Evolutionary conservation across 2,888 invertebrate species (phyloP).

Genomic region (Lathronympha strigana): DNA sequence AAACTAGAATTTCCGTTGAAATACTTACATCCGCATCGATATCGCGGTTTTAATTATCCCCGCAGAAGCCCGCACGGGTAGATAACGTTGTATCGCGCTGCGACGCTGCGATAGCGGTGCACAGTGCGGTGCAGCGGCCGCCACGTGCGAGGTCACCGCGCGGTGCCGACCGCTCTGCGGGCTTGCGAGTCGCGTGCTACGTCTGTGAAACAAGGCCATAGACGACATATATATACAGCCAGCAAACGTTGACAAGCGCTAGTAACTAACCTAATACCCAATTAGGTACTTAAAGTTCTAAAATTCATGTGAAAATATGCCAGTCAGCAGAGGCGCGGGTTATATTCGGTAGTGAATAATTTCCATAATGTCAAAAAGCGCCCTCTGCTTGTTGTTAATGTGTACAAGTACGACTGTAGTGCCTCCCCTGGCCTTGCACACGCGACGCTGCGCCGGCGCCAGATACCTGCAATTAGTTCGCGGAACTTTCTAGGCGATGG

Average conservation of each 20-base stretch:
- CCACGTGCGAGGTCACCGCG: conserved; percentile 30
- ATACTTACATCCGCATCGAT: conserved; percentile 17
- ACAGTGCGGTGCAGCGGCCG: conserved; percentile 16
- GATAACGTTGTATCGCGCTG: conserved; percentile 25
- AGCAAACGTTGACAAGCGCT: too few relatives aligned
- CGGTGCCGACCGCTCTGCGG: conserved; percentile 23
- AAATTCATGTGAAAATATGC: too few relatives aligned
- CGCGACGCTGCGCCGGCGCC: conserved; percentile 18
- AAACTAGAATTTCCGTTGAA: conserved; percentile 10
- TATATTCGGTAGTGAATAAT: too few relatives aligned
- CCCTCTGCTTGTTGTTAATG: too few relatives aligned
- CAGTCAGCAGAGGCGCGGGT: too few relatives aligned
- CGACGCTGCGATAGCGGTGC: conserved; percentile 23
- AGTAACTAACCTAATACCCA: too few relatives aligned
- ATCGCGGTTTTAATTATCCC: conserved; percentile 27
- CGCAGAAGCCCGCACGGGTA: conserved; percentile 11
- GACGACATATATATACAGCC: too few relatives aligned
- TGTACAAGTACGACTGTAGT: too few relatives aligned
- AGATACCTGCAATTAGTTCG: conserved; percentile 22
- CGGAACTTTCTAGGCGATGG: conserved; percentile 20
- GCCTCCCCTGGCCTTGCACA: background rate
- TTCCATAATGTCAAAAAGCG: too few relatives aligned
- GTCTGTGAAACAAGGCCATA: conserved; percentile 2
- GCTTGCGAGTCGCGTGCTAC: conserved; percentile 33
- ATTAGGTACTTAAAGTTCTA: too few relatives aligned